A percentile compares a stretch with the other conserved stretches of the same genome.
Conservation (phyloP, 2,888 invertebrate species). For the Elysia crispata region DNA sequence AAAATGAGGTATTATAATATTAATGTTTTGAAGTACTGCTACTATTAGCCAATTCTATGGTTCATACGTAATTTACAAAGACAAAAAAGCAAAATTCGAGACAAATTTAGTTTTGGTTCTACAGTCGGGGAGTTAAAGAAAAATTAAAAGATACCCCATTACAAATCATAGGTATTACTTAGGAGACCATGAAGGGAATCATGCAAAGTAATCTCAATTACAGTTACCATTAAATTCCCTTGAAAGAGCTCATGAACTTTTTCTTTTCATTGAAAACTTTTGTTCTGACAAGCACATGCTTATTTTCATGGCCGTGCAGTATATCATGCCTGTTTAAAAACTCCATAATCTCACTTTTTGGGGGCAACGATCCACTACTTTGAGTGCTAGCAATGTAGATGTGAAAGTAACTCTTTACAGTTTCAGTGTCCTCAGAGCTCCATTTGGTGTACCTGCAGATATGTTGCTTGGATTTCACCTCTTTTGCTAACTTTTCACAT, state of each 20-base stretch:
- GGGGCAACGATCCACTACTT: background rate
- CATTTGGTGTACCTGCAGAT: background rate
- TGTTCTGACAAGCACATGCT: background rate
- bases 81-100: too few relatives aligned
- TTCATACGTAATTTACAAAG: too few relatives aligned
- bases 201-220: too few relatives aligned
- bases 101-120: too few relatives aligned
- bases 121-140: too few relatives aligned
- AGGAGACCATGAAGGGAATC: too few relatives aligned
- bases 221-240: too few relatives aligned
- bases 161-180: too few relatives aligned
- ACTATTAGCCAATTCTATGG: too few relatives aligned
- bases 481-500: background rate
- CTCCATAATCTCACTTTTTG: background rate
- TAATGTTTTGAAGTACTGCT: too few relatives aligned
- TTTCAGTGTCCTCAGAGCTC: background rate
- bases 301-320: background rate
- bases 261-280: constrained; percentile 12
- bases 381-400: background rate
- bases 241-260: background rate
- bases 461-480: background rate
- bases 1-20: too few relatives aligned
- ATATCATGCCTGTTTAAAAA: background rate
- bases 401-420: background rate
- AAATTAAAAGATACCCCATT: too few relatives aligned